A percentile compares a stretch with the other conserved stretches of the same genome.
Evolutionary conservation across 2,797 vertebrate genomes (phyloP).

Genomic region (Podarcis lilfordi): DNA sequence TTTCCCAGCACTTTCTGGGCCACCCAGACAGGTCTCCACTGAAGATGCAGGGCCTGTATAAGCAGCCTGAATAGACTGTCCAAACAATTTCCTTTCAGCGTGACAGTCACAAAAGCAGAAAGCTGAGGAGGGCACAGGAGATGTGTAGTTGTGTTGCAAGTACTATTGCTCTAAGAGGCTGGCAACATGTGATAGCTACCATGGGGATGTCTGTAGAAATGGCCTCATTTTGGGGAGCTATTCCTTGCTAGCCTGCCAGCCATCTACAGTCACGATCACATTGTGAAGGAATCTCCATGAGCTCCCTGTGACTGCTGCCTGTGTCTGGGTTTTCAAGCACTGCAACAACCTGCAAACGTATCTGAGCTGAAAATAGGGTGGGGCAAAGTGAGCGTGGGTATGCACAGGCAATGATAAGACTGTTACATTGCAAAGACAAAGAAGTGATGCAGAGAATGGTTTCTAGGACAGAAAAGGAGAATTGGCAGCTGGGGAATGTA

Average conservation of each 20-base stretch:
- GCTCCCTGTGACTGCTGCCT: neutral
- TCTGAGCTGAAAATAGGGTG: neutral
- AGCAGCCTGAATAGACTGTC: neutral
- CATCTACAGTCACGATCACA: neutral
- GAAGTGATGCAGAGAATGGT: neutral
- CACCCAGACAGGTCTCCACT: neutral
- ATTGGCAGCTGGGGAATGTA: no score
- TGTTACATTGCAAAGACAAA: neutral
- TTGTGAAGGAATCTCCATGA: neutral
- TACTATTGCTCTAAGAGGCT: neutral
- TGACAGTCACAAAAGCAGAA: neutral
- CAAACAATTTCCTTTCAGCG: neutral
- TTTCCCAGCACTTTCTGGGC: rapidly evolving
- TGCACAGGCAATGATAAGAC: neutral
- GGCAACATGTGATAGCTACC: neutral
- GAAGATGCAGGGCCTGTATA: neutral
- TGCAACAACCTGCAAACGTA: neutral
- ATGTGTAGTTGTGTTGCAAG: neutral
- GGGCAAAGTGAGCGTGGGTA: neutral
- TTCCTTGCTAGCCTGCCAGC: no score
- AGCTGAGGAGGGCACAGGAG: neutral
- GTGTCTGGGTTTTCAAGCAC: neutral
- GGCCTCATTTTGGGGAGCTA: neutral
- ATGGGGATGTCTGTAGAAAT: neutral
- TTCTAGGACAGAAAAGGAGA: neutral